phyloP scores from a whole-genome alignment of 2,113 vertebrate genomes.

The Herpailurus yagouaroundi region DNA sequence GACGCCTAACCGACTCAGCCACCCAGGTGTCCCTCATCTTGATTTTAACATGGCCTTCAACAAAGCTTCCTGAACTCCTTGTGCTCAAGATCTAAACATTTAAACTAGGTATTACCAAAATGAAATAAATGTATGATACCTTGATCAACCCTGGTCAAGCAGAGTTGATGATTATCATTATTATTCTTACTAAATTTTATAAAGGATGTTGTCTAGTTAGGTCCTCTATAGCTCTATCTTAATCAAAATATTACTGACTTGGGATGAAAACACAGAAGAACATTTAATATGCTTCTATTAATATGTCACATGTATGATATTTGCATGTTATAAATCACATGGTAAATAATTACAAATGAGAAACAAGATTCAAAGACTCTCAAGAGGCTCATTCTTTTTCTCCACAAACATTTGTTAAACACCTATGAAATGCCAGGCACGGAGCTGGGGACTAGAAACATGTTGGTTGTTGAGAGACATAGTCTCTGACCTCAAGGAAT shows the following conservation, averaged over 20 bases:
- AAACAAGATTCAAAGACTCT: neutral
- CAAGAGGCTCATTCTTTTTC: neutral
- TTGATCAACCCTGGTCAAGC: neutral
- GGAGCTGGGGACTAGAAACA: neutral
- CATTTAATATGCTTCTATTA: neutral
- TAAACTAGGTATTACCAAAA: neutral
- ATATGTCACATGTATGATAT: neutral
- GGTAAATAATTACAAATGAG: neutral
- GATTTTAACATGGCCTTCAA: neutral
- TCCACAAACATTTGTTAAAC: neutral
- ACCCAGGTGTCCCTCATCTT: neutral
- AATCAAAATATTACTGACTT: neutral
- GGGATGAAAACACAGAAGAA: neutral
- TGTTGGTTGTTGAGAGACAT: neutral
- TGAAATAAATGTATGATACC: neutral
- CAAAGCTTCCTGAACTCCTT: slow-evolving; percentile 9
- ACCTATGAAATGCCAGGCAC: neutral
- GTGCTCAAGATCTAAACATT: neutral
- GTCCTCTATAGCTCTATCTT: neutral
- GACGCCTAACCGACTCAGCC: no score
- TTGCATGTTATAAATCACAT: neutral
- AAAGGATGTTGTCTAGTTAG: neutral
- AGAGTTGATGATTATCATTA: neutral
- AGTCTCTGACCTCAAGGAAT: neutral
- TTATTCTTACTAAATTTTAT: neutral